Conservation (phyloP, 2,888 invertebrate species). For the Hirtodrosophila histrioides region DNA sequence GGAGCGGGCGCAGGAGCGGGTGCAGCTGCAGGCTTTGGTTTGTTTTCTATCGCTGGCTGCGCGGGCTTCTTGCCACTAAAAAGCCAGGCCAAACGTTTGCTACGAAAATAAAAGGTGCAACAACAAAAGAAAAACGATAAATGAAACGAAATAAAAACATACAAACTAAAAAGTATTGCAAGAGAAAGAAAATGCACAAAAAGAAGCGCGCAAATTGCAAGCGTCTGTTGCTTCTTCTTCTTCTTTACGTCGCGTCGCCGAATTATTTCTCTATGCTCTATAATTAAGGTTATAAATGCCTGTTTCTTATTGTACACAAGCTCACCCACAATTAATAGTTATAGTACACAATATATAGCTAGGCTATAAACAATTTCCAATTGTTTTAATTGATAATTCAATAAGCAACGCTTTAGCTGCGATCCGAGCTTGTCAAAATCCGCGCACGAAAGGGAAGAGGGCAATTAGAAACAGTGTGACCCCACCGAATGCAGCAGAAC, state of each 20-base stretch:
- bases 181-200: constrained; percentile 9
- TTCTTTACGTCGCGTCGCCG: constrained; percentile 3
- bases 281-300: constrained; percentile 11
- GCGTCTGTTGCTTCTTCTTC: constrained; percentile 12
- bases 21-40: constrained; percentile 45
- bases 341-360: background rate
- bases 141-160: constrained; percentile 36
- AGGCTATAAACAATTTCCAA: constrained; percentile 2
- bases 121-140: constrained; percentile 48
- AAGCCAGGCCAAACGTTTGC: constrained; percentile 84
- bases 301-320: background rate
- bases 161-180: constrained; percentile 23
- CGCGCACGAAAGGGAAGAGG: constrained; percentile 11
- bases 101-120: constrained; percentile 68
- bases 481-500: background rate
- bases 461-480: constrained; percentile 34
- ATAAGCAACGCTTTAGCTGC: background rate
- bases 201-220: background rate
- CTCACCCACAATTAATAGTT: constrained; percentile 24
- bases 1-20: constrained; percentile 27
- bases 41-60: constrained; percentile 76
- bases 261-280: constrained; percentile 7
- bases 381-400: constrained; percentile 14
- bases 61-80: constrained; percentile 80
- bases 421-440: constrained; percentile 2